phyloP scores from a whole-genome alignment of 37 sponge, comb jelly and placozoan species.

The Oscarella lobularis region DNA sequence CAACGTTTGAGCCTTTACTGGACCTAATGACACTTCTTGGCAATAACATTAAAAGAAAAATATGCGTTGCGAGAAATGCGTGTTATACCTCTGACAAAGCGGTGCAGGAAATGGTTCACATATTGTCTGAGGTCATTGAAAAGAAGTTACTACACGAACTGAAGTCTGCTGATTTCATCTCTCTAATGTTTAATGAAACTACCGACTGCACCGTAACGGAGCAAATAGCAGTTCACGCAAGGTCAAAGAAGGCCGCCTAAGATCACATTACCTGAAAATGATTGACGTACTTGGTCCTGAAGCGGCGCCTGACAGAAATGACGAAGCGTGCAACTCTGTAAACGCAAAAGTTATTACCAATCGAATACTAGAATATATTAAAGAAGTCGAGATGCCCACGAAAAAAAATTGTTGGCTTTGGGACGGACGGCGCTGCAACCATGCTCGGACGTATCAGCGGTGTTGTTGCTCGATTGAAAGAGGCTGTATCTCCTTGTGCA shows the following conservation, averaged over 20 bases:
- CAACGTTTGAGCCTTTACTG: no score
- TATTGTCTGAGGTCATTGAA: no score
- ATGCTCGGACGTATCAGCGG: slow-evolving; percentile 24
- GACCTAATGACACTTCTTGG: no score
- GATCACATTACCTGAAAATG: slow-evolving; percentile 12
- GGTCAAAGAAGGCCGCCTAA: slow-evolving; percentile 12
- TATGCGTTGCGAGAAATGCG: background rate
- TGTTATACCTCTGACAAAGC: no score
- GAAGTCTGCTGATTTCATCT: no score
- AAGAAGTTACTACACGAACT: no score
- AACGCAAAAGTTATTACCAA: no score
- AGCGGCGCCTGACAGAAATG: no score
- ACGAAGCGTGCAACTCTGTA: no score
- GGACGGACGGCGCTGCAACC: slow-evolving; percentile 35
- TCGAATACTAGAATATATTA: slow-evolving; percentile 16
- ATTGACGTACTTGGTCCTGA: slow-evolving; percentile 13
- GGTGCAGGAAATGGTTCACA: no score
- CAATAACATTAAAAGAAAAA: no score
- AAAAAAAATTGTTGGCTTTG: slow-evolving; percentile 20
- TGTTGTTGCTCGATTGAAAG: slow-evolving; percentile 26
- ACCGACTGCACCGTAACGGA: slow-evolving; percentile 24
- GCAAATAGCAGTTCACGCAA: slow-evolving; percentile 17
- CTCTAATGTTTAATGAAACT: no score
- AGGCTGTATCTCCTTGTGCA: slow-evolving; percentile 10
- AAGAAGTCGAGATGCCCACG: slow-evolving; percentile 1